Percentiles rank a stretch among this genome's conserved stretches.
Conservation (phyloP, 2,888 invertebrate species). For the Nomada ruficornis region DNA sequence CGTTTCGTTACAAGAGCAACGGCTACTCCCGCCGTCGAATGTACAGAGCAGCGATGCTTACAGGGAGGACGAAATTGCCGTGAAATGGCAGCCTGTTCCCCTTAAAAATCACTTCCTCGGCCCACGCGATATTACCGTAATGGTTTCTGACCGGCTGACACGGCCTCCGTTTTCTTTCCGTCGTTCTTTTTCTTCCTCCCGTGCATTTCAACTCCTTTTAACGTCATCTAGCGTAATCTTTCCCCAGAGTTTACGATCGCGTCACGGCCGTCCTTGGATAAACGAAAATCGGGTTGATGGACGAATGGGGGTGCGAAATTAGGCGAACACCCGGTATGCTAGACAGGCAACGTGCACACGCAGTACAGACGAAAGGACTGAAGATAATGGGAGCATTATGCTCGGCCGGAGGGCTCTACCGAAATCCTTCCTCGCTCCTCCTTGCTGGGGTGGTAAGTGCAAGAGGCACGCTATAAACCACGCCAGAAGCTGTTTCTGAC, state of each 20-base stretch:
- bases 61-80: slow-evolving; percentile 72
- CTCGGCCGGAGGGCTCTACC: slow-evolving; percentile 65
- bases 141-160: slow-evolving; percentile 63
- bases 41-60: slow-evolving; percentile 57
- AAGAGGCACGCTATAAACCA: slow-evolving; percentile 77
- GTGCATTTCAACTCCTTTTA: slow-evolving; percentile 34
- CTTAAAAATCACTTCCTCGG: slow-evolving; percentile 77
- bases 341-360: slow-evolving; percentile 51
- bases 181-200: not conserved
- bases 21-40: slow-evolving; percentile 42
- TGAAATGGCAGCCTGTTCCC: slow-evolving; percentile 69
- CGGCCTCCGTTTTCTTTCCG: slow-evolving; percentile 9
- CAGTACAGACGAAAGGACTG: slow-evolving; percentile 72
- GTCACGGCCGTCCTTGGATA: slow-evolving; percentile 50
- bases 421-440: slow-evolving; percentile 68
- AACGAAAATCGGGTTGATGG: slow-evolving; percentile 6
- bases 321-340: slow-evolving; percentile 67
- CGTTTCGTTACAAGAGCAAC: slow-evolving; percentile 60
- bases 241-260: slow-evolving; percentile 48
- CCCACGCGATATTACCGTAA: slow-evolving; percentile 73
- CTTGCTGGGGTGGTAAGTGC: slow-evolving; percentile 66
- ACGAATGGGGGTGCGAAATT: slow-evolving; percentile 48
- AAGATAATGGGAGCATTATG: slow-evolving; percentile 80
- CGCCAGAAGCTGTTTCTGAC: slow-evolving; percentile 75
- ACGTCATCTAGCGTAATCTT: slow-evolving; percentile 16